These are phyloP conservation scores for Cotesia vestalis DNA, from an alignment of 1,140 invertebrate genomes.

Conservation along the genomic window DNA sequence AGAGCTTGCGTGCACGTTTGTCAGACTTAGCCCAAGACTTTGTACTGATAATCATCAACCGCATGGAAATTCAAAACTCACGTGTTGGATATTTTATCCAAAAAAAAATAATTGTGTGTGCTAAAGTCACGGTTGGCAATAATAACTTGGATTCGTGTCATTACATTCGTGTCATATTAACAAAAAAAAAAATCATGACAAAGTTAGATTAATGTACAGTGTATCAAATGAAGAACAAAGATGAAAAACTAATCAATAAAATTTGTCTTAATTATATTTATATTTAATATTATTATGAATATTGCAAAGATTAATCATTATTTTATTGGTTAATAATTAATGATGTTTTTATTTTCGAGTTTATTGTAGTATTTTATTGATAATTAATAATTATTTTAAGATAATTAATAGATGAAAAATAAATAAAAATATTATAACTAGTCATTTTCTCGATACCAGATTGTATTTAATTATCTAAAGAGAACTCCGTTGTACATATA, in stretches of 20 bases:
- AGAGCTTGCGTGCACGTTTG: constrained; percentile 74
- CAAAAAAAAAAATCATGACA: neutral
- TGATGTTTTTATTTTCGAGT: constrained; percentile 42
- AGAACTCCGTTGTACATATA: constrained; percentile 56
- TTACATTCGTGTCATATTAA: constrained; percentile 13
- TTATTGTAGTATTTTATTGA: neutral
- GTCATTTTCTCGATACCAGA: constrained; percentile 59
- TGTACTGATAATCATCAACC: constrained; percentile 7
- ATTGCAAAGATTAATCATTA: constrained; percentile 38
- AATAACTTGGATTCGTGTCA: constrained; percentile 4
- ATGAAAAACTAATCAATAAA: neutral
- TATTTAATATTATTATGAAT: neutral
- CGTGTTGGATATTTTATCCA: neutral
- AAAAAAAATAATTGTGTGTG: constrained; percentile 19
- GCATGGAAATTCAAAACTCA: constrained; percentile 1
- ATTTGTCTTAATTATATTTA: too few species aligned
- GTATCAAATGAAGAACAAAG: constrained; percentile 8
- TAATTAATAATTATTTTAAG: too few species aligned
- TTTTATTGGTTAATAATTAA: constrained; percentile 45
- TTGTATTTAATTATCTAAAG: constrained; percentile 60
- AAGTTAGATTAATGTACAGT: constrained; percentile 6
- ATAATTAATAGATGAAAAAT: constrained; percentile 36
- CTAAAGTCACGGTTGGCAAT: constrained; percentile 21
- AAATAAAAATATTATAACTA: constrained; percentile 43
- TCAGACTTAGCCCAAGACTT: constrained; percentile 56